A percentile compares a stretch with the other conserved stretches of the same genome.
Conservation (phyloP, 2,113 vertebrate genomes). For the Conger conger region DNA sequence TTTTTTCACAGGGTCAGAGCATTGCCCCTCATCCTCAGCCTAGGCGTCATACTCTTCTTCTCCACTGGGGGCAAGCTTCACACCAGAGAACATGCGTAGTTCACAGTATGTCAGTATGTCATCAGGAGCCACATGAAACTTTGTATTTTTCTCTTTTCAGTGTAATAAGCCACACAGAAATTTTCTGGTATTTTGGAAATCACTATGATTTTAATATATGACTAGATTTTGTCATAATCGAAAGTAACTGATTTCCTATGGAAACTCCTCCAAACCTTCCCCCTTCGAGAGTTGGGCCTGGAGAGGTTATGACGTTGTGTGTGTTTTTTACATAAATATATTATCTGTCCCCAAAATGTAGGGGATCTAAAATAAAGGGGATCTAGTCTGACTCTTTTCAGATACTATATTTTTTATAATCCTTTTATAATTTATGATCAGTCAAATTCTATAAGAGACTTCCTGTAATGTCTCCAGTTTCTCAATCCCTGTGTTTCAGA, state of each 20-base stretch:
- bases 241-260: no score
- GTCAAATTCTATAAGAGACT: neutral
- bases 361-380: neutral
- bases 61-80: neutral
- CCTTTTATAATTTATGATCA: neutral
- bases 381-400: neutral
- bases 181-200: no score
- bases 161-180: no score
- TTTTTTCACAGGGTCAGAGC: conserved; percentile 1
- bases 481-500: neutral
- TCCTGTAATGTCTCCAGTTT: neutral
- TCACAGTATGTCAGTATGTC: neutral
- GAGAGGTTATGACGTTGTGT: no score
- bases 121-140: no score
- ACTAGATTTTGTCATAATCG: no score
- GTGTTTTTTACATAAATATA: neutral
- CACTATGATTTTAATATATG: no score
- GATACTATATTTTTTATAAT: neutral
- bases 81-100: neutral
- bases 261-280: no score
- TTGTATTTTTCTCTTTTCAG: no score
- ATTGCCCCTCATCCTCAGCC: neutral
- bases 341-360: neutral
- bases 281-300: no score
- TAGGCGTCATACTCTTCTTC: conserved; percentile 6